Percentiles rank a stretch among this genome's conserved stretches.
phyloP scores from a whole-genome alignment of 2,888 invertebrate genomes.

The Meta bourneti region DNA sequence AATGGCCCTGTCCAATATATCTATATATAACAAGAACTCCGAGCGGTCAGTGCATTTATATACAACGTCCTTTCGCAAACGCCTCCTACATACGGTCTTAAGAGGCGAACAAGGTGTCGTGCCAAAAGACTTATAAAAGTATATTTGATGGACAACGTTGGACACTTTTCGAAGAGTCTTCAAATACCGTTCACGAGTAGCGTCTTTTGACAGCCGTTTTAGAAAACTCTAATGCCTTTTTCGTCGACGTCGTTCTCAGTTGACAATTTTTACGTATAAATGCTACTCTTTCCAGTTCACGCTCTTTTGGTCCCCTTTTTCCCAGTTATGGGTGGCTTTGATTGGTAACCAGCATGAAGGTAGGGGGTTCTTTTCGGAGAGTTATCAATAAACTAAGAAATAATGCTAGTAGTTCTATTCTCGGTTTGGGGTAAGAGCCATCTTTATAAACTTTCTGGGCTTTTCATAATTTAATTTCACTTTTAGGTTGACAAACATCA shows the following conservation, averaged over 20 bases:
- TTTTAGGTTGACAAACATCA: too few species aligned
- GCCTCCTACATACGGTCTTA: constrained; percentile 8
- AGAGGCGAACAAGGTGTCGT: constrained; percentile 68
- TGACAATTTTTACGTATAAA: background rate
- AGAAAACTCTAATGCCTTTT: constrained; percentile 48
- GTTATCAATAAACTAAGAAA: too few species aligned
- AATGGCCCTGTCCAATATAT: constrained; percentile 59
- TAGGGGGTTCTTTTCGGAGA: too few species aligned
- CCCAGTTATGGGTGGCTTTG: too few species aligned
- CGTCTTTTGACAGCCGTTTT: constrained; percentile 39
- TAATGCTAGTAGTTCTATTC: too few species aligned
- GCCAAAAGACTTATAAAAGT: constrained; percentile 60
- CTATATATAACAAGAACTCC: constrained; percentile 1
- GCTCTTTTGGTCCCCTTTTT: too few species aligned
- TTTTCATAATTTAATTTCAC: too few species aligned
- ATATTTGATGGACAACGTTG: constrained; percentile 72
- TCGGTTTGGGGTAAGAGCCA: too few species aligned
- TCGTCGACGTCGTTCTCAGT: constrained; percentile 8
- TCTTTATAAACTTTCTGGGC: too few species aligned
- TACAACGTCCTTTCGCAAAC: constrained; percentile 25
- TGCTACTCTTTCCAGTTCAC: too few species aligned
- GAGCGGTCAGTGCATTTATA: constrained; percentile 56
- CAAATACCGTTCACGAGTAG: constrained; percentile 56
- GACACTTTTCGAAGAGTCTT: constrained; percentile 62
- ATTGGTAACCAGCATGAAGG: too few species aligned